Evolutionary conservation across 2,888 invertebrate species (phyloP), one percentile per base, ranked within the genome.

Genomic region (Siphonodentalium dalli): DNA sequence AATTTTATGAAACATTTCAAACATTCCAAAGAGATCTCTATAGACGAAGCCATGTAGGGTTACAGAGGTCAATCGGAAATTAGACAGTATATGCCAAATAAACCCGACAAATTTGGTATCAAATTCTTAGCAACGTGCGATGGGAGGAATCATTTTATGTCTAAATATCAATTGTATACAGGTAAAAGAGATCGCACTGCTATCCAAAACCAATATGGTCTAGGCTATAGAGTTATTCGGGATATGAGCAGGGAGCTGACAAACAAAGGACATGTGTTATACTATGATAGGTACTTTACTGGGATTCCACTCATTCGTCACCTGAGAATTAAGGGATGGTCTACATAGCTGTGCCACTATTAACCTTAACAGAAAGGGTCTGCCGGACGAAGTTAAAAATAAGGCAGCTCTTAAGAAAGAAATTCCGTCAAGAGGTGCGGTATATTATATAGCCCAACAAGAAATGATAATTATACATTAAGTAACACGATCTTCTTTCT

Each of bases 31-130:
- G 42, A 42, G 29, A 27, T 42, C 2, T 27, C 42, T 15, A 42
- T 42, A n/a, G 42, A 42, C 18, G 42, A 42, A 21, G 42, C 42
- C 9, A 28, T 42, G 42, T 29, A 42, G 18, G 42, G 40, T 24
- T 40, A 40, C 24, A n/a, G n/a, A n/a, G n/a, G n/a, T n/a, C n/a
- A n/a, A n/a, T 23, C 18, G n/a, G 40, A 40, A 40, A 20, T 40
- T 21, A 4, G 40, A 20, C 40, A 40, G 21, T 40, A 40, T 24
- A 42, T 42, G 42, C 27, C 42, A 27, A 31, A 28, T 15, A 42
- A 42, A 42, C 42, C 42, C 2, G 42, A 42, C 15, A 42, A 42
- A 9, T 42, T 42, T 15, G 42, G 42, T 15, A 8, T 42, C 8
- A 42, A 42, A 42, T 28, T 42, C 26, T 42, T 28, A 31, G 28